Evolutionary conservation across 2,797 vertebrate genomes (phyloP), one percentile per base, ranked within the genome.

Genomic region (Sebastiscus tertius): DNA sequence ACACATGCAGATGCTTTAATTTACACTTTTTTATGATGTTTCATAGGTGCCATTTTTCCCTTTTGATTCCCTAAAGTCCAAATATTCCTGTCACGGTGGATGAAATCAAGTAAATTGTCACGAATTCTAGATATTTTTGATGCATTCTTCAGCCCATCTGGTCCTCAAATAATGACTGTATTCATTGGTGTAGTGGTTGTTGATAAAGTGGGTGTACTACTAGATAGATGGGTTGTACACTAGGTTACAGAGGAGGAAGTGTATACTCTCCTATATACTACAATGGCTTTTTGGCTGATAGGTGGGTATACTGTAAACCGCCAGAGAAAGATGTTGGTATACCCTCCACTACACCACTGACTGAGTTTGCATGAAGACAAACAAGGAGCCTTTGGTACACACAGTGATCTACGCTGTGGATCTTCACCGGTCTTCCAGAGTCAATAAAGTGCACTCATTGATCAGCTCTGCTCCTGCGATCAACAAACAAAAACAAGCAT

Each of bases 111-210:
- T 34, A n/a, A 54, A 11, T 54, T n/a, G 26, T 36, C 13, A 26
- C 5, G 1, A 49, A 31, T 39, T 49, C 5, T 31, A 58, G 42
- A 65, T n/a, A 6, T 1, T 29, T 31, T 4, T 5, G n/a, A 12
- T 18, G 26, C 8, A 67, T 46, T 54, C 6, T 46, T 24, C n/a
- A 34, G 14, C 5, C 20, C 60, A 39, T 61, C 29, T 66, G 27
- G 14, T 66, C 14, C 10, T 36, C 26, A 54, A 64, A 59, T 61
- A 63, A 59, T 60, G 6, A 46, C 14, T 61, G 49, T 6, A 52
- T 49, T 46, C 42, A 46, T 18, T 0, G 16, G 42, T 46, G 42
- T 46, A 8, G 0, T 46, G 42, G 16, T 46, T 16, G 16, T 46
- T 46, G 42, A 18, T 46, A 46, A 46, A 46, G 39, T 46, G 42